These are phyloP conservation scores for Anguilla marmorata DNA, from an alignment of 2,797 vertebrate species.

Conservation along the genomic window DNA sequence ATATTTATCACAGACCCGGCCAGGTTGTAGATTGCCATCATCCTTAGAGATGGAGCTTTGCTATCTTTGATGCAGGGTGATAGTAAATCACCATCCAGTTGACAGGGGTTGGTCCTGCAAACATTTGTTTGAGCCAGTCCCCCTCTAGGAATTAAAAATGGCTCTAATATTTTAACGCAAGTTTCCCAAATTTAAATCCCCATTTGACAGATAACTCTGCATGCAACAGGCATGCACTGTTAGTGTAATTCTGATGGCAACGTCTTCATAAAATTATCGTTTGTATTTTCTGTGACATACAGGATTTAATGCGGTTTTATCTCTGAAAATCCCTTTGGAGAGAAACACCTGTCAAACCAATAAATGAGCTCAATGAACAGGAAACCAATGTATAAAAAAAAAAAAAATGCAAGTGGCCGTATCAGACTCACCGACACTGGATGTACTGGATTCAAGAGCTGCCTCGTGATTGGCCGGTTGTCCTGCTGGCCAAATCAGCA, in stretches of 20 bases:
- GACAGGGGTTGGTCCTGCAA: neutral
- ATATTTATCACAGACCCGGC: neutral
- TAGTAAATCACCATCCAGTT: neutral
- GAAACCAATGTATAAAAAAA: neutral
- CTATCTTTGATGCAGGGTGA: neutral
- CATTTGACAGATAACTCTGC: neutral
- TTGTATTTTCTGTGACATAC: neutral
- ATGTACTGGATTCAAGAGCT: neutral
- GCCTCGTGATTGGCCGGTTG: neutral
- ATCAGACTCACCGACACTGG: neutral
- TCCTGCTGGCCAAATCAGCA: slow-evolving; percentile 10
- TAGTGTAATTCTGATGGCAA: neutral
- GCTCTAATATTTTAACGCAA: neutral
- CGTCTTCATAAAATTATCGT: neutral
- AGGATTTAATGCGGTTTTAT: neutral
- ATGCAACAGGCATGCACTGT: neutral
- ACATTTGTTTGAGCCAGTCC: neutral
- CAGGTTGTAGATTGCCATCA: neutral
- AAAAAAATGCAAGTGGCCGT: too few relatives aligned
- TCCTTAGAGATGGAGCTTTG: neutral
- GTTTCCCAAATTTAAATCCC: neutral
- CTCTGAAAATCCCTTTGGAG: neutral
- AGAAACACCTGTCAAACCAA: neutral
- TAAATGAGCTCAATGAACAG: neutral
- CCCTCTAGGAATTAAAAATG: neutral